A percentile compares a stretch with the other conserved stretches of the same genome.
phyloP scores from a whole-genome alignment of 2,888 invertebrate genomes.

The Metopia argyrocephala region DNA sequence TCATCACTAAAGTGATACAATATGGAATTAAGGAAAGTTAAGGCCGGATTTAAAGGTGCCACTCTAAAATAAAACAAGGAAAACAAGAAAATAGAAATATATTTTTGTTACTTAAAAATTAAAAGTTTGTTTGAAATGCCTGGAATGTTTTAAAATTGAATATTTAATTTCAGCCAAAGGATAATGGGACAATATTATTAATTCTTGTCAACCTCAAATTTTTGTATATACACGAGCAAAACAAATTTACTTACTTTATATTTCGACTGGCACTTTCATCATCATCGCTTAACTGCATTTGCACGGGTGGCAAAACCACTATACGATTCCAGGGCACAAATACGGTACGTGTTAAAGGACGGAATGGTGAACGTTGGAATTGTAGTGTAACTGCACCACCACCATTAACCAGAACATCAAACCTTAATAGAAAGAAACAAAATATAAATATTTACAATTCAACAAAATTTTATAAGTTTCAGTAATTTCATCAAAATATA shows the following conservation, averaged over 20 bases:
- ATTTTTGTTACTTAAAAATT: not conserved
- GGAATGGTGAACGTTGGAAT: constrained; percentile 97
- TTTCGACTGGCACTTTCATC: constrained; percentile 79
- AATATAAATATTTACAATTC: not conserved
- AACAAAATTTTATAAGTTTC: no score
- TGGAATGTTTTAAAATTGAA: no score
- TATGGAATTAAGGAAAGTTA: constrained; percentile 78
- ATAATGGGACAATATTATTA: no score
- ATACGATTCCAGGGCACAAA: constrained; percentile 98
- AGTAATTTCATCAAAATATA: no score
- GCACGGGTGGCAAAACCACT: constrained; percentile 92
- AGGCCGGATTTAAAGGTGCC: constrained; percentile 77
- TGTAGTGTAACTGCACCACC: constrained; percentile 98
- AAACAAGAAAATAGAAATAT: not conserved
- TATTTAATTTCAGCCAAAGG: no score
- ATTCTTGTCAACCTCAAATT: not conserved
- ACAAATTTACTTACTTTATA: constrained; percentile 74
- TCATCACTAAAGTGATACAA: constrained; percentile 78
- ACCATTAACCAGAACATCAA: constrained; percentile 99
- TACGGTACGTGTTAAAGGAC: constrained; percentile 91
- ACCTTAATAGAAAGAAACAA: constrained; percentile 82
- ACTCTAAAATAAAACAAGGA: constrained; percentile 68
- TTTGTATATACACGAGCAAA: not conserved
- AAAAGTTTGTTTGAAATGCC: no score
- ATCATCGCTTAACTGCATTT: constrained; percentile 91